Conservation (phyloP, 1,140 invertebrate genomes). For the Rhynchophorus ferrugineus region DNA sequence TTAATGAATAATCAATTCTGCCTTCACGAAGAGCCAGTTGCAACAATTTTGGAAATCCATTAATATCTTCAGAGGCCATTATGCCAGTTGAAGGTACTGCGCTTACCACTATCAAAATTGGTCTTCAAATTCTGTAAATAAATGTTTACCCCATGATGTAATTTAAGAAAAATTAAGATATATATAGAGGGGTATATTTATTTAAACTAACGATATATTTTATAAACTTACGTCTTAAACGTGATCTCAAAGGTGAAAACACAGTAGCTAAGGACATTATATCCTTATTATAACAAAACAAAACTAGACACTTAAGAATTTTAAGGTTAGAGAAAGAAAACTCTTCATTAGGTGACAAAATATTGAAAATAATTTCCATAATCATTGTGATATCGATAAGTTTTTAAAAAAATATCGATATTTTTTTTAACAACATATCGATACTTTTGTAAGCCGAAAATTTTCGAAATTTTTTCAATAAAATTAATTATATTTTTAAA, state of each 20-base stretch:
- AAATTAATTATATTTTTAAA: too few species aligned
- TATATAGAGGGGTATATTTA: neutral
- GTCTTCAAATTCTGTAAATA: constrained; percentile 3
- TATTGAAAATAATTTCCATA: too few species aligned
- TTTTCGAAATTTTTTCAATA: too few species aligned
- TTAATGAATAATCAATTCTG: neutral
- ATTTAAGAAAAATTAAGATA: neutral
- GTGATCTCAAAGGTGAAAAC: constrained; percentile 6
- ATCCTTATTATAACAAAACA: neutral
- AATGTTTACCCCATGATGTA: constrained; percentile 11
- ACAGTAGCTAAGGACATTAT: constrained; percentile 4
- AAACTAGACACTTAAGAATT: neutral
- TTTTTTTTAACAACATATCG: too few species aligned
- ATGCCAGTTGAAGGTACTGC: neutral
- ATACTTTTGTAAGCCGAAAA: too few species aligned
- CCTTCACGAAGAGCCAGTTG: neutral
- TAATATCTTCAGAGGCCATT: neutral
- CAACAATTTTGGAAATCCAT: neutral
- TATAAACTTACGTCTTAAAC: constrained; percentile 2
- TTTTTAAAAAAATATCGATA: too few species aligned
- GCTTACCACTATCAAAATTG: too few species aligned
- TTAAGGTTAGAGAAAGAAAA: neutral
- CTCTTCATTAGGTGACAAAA: neutral
- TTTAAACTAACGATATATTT: neutral
- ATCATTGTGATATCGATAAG: too few species aligned